These are phyloP conservation scores for Clarias laeviceps DNA, from an alignment of 2,797 vertebrate genomes.

Conservation along the genomic window DNA sequence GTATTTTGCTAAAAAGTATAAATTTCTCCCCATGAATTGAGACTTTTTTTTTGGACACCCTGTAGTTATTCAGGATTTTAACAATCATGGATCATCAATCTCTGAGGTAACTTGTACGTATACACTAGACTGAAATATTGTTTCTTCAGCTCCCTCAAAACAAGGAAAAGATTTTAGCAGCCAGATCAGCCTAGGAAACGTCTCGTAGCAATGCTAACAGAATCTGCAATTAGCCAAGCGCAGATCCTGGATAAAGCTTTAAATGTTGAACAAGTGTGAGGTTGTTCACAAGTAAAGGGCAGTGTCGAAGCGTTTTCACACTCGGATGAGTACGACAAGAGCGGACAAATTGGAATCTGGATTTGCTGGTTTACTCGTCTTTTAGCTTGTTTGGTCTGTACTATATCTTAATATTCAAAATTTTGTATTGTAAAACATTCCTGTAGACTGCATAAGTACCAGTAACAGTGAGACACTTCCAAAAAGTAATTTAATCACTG, in stretches of 20 bases:
- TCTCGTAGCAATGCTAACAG: not conserved
- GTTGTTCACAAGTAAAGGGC: not conserved
- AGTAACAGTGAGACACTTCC: not conserved
- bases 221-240: no score
- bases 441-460: not conserved
- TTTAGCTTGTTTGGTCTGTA: not conserved
- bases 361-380: not conserved
- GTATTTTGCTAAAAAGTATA: no score
- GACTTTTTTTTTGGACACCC: no score
- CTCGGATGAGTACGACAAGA: not conserved
- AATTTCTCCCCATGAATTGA: no score
- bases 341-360: not conserved
- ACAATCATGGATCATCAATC: no score
- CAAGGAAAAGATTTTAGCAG: not conserved
- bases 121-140: no score
- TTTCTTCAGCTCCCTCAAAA: not conserved
- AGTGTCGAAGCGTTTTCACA: not conserved
- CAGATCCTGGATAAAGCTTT: not conserved
- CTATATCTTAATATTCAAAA: not conserved
- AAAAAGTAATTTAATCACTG: not conserved
- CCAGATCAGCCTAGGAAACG: not conserved
- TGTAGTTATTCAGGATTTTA: no score
- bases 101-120: no score
- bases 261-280: constrained; percentile 1
- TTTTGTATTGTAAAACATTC: not conserved